These are phyloP conservation scores for Eupithecia centaureata DNA, from an alignment of 2,888 invertebrate genomes.

Conservation along the genomic window DNA sequence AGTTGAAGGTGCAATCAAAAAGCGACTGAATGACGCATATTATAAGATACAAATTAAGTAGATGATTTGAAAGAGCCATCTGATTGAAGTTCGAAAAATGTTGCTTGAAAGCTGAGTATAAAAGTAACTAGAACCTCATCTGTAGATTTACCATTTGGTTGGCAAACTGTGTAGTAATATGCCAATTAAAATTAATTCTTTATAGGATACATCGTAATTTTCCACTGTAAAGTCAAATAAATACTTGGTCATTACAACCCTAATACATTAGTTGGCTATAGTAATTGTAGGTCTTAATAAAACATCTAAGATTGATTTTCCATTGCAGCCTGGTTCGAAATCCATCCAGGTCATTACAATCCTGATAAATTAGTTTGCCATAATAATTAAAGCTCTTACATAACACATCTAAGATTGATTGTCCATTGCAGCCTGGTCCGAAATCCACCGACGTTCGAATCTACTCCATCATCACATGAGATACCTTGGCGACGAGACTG, in stretches of 20 bases:
- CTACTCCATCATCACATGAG: constrained; percentile 89
- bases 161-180: too few species aligned
- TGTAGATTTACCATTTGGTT: too few species aligned
- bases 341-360: constrained; percentile 68
- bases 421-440: constrained; percentile 66
- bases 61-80: too few species aligned
- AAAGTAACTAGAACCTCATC: neutral
- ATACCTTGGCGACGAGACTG: constrained; percentile 86
- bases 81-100: neutral
- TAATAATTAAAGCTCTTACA: neutral
- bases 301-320: constrained; percentile 10
- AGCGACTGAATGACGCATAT: neutral
- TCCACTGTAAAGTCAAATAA: neutral
- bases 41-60: too few species aligned
- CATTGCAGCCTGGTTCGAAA: constrained; percentile 70
- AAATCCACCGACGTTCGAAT: constrained; percentile 84
- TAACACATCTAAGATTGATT: neutral
- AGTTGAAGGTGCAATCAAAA: neutral
- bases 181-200: too few species aligned
- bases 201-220: too few species aligned
- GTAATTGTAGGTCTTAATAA: neutral
- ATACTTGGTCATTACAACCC: neutral
- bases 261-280: neutral
- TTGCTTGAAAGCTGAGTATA: neutral
- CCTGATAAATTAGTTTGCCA: neutral